Percentiles rank a stretch among this genome's conserved stretches.
Evolutionary conservation across 2,797 vertebrate species (phyloP).

Genomic region (Anguilla anguilla): DNA sequence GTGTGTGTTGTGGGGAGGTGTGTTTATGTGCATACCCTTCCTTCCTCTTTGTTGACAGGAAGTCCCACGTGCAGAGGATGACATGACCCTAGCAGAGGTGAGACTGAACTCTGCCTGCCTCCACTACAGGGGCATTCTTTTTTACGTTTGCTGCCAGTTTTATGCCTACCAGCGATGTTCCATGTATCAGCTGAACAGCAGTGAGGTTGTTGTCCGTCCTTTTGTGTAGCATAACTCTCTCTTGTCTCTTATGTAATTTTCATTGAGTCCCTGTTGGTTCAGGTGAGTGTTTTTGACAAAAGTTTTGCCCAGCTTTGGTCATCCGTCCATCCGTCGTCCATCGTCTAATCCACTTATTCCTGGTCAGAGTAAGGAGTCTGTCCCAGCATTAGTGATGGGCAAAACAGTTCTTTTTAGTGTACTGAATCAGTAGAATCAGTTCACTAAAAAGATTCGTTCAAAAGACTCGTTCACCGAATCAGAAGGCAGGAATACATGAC

Average conservation of each 20-base stretch:
- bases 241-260: not conserved
- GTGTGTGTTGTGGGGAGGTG: not conserved
- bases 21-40: not conserved
- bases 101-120: slow-evolving; percentile 34
- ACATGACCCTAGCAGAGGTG: slow-evolving; percentile 81
- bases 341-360: too few species aligned
- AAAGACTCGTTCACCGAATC: too few species aligned
- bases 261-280: not conserved
- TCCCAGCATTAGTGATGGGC: too few species aligned
- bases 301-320: not conserved
- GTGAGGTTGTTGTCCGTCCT: not conserved
- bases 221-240: not conserved
- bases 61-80: slow-evolving; percentile 72
- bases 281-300: not conserved
- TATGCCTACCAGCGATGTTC: too few species aligned
- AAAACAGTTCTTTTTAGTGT: too few species aligned
- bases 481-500: too few species aligned
- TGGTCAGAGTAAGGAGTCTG: too few species aligned
- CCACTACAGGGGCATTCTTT: not conserved
- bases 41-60: slow-evolving; percentile 57
- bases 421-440: too few species aligned
- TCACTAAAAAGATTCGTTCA: too few species aligned
- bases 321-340: not conserved
- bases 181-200: not conserved
- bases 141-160: not conserved